Evolutionary conservation across 1,140 invertebrate species (phyloP).

Genomic region (Drepana arcuata): DNA sequence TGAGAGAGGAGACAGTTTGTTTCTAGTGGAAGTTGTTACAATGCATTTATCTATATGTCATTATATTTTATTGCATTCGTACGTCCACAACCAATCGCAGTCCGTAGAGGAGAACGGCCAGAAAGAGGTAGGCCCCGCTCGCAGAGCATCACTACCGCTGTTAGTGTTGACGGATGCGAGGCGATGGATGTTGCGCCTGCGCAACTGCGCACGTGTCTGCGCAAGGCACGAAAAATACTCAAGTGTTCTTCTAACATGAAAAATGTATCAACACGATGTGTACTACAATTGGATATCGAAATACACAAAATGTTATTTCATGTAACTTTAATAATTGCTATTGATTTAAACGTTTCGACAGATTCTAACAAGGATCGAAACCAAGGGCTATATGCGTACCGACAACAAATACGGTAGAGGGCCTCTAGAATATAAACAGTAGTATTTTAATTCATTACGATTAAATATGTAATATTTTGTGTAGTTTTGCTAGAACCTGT

Average conservation of each 20-base stretch:
- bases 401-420: constrained; percentile 44
- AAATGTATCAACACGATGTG: no score
- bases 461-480: constrained; percentile 37
- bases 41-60: constrained; percentile 69
- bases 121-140: constrained; percentile 58
- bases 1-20: constrained; percentile 47
- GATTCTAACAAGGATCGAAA: constrained; percentile 42
- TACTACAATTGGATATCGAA: not conserved
- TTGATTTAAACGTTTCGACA: constrained; percentile 37
- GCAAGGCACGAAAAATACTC: no score
- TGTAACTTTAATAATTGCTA: constrained; percentile 5
- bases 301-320: not conserved
- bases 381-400: constrained; percentile 43
- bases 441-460: constrained; percentile 33
- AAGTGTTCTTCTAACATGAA: no score
- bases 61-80: constrained; percentile 72
- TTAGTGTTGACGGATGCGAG: constrained; percentile 33
- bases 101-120: constrained; percentile 69
- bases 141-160: constrained; percentile 29
- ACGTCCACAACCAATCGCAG: constrained; percentile 70
- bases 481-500: constrained; percentile 63
- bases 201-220: not conserved
- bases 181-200: constrained; percentile 12
- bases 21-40: constrained; percentile 61
- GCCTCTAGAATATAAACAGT: constrained; percentile 43